Conservation (phyloP, 1,140 invertebrate genomes). For the Dysdera silvatica region DNA sequence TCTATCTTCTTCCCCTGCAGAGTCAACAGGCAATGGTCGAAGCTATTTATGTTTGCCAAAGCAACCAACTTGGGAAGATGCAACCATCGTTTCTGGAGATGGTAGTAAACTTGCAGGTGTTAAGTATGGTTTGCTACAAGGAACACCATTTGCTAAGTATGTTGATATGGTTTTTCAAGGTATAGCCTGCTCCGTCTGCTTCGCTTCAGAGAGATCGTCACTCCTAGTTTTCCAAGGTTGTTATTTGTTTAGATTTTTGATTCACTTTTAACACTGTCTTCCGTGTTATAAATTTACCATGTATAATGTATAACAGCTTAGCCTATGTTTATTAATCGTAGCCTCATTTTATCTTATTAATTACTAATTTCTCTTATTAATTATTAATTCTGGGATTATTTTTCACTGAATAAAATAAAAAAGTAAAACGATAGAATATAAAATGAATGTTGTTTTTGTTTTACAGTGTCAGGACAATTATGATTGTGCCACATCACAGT, state of each 20-base stretch:
- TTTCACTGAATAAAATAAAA: no score
- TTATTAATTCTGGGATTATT: no score
- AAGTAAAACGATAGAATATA: no score
- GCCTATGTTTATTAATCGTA: no score
- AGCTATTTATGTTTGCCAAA: slow-evolving; percentile 12
- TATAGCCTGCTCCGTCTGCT: slow-evolving; percentile 1
- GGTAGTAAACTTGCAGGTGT: slow-evolving; percentile 1
- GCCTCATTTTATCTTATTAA: no score
- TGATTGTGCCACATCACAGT: no score
- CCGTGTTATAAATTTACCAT: not conserved
- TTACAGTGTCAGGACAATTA: no score
- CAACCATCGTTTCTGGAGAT: not conserved
- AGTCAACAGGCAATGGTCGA: not conserved
- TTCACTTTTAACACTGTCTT: not conserved
- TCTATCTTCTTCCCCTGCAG: not conserved
- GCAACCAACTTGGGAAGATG: not conserved
- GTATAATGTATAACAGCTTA: no score
- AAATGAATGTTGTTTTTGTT: no score
- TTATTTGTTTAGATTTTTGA: not conserved
- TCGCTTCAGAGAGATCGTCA: not conserved
- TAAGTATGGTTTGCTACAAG: slow-evolving; percentile 7
- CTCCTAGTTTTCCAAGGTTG: not conserved
- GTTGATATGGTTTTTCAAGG: not conserved
- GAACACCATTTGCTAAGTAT: not conserved
- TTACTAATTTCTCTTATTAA: no score